These are phyloP conservation scores for Drosophila multiciliata DNA, from an alignment of 2,888 invertebrate genomes.

Conservation along the genomic window DNA sequence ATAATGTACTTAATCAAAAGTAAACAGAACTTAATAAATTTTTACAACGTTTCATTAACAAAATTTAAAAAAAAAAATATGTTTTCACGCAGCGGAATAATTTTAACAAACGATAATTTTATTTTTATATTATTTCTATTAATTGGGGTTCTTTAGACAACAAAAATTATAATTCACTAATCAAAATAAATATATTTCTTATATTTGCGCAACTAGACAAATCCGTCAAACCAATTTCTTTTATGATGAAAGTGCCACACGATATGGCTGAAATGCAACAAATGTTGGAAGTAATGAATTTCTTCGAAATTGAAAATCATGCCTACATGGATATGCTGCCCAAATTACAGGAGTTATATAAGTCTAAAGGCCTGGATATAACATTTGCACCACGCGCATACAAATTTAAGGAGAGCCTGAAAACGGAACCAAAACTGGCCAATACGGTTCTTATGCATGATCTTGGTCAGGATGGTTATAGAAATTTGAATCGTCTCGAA, in stretches of 20 bases:
- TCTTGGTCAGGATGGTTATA: constrained; percentile 71
- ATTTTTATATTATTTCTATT: not conserved
- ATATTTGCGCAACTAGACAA: constrained; percentile 49
- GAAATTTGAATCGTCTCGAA: constrained; percentile 75
- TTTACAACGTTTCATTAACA: not conserved
- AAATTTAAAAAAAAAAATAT: not conserved
- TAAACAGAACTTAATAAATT: not conserved
- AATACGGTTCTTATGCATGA: constrained; percentile 79
- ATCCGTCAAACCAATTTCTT: constrained; percentile 48
- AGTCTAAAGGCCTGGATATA: constrained; percentile 52
- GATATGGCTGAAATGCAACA: constrained; percentile 56
- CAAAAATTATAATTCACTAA: not conserved
- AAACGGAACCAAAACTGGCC: constrained; percentile 48
- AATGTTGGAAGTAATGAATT: constrained; percentile 58
- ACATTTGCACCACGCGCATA: constrained; percentile 61
- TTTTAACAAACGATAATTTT: not conserved
- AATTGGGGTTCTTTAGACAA: not conserved
- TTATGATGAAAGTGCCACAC: constrained; percentile 79
- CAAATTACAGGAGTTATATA: constrained; percentile 68
- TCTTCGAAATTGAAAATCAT: constrained; percentile 67
- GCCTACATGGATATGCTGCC: constrained; percentile 71
- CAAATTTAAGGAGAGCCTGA: constrained; percentile 41
- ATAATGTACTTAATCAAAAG: not conserved
- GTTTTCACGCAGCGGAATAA: not conserved
- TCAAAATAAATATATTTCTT: not conserved